A percentile compares a stretch with the other conserved stretches of the same genome.
Evolutionary conservation across 92 coral and sea anemone genomes (phyloP).

Genomic region (Porites lobata): DNA sequence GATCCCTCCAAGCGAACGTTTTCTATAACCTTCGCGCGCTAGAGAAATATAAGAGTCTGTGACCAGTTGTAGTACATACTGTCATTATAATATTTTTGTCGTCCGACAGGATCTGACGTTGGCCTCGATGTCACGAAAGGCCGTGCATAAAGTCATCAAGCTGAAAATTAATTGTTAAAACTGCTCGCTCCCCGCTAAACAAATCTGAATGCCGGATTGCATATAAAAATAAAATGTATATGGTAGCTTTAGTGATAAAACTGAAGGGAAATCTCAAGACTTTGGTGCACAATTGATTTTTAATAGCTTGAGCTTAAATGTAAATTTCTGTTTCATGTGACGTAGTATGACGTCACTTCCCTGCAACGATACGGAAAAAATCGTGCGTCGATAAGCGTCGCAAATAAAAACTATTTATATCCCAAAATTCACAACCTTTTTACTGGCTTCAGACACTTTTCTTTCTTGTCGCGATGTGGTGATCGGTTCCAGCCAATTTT

Average conservation of each 20-base stretch:
- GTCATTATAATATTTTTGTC: not conserved
- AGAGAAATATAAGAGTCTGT: not conserved
- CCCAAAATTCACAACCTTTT: too few relatives aligned
- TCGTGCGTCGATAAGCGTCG: conserved; percentile 11
- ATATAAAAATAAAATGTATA: not conserved
- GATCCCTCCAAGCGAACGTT: not conserved
- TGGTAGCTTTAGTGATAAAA: too few relatives aligned
- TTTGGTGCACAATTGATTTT: too few relatives aligned
- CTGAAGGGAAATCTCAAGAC: too few relatives aligned
- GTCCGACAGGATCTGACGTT: not conserved
- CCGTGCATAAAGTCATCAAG: not conserved
- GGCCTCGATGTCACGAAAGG: not conserved
- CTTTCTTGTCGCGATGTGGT: too few relatives aligned
- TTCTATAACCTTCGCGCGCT: not conserved
- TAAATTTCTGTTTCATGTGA: not conserved
- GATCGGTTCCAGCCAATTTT: too few relatives aligned
- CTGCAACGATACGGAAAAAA: not conserved
- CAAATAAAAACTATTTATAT: not conserved
- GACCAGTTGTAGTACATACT: not conserved
- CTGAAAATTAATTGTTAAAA: too few relatives aligned
- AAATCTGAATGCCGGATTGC: too few relatives aligned
- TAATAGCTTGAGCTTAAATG: not conserved
- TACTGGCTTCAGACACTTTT: too few relatives aligned
- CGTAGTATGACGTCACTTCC: conserved; percentile 6
- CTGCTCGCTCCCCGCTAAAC: too few relatives aligned